These are phyloP conservation scores for Periphyllus acericola DNA, from an alignment of 2,888 invertebrate genomes.

Conservation along the genomic window DNA sequence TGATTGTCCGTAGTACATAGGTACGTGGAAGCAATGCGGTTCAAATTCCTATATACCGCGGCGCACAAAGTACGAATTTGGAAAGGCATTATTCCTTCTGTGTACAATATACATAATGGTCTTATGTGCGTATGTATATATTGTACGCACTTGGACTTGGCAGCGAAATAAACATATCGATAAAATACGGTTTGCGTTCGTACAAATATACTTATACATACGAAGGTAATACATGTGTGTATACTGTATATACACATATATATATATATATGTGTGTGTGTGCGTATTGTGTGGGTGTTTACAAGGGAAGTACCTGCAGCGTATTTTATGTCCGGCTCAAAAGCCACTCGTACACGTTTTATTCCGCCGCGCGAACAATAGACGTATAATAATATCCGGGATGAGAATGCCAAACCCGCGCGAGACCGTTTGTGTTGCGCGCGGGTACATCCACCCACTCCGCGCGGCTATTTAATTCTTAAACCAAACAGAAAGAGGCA, in stretches of 20 bases:
- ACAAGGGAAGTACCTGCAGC: conserved; percentile 1
- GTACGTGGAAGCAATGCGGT: neutral
- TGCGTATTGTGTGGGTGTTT: neutral
- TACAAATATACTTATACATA: neutral
- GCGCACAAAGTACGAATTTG: neutral
- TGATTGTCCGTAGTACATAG: too few species aligned
- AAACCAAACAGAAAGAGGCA: neutral
- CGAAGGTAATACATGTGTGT: neutral
- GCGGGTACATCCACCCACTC: neutral
- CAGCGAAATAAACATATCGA: neutral
- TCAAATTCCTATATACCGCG: neutral
- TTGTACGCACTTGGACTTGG: neutral
- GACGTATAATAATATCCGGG: neutral
- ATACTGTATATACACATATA: neutral
- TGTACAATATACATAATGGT: too few species aligned
- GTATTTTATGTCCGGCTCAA: conserved; percentile 13
- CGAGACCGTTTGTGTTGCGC: neutral
- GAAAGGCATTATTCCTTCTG: neutral
- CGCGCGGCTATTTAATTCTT: neutral
- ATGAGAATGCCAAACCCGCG: conserved; percentile 2
- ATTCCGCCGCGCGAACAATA: conserved; percentile 15
- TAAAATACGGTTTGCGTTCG: neutral
- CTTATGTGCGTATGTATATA: neutral
- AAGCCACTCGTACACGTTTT: conserved; percentile 31
- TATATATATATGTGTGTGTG: neutral